Conservation (phyloP, 2,113 vertebrate genomes). For the Pampusana beccarii region DNA sequence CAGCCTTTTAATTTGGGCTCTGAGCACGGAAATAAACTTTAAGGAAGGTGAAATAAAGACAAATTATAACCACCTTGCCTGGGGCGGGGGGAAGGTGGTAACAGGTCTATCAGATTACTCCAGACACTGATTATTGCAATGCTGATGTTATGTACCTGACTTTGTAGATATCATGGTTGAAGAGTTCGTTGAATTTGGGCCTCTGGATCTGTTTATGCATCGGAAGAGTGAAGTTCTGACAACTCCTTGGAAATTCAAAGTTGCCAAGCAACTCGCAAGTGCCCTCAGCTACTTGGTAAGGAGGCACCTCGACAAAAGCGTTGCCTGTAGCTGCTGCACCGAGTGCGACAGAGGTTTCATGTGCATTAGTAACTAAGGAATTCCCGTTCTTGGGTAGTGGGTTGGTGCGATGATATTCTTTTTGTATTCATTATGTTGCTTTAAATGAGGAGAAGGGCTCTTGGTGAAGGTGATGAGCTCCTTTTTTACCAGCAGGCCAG, state of each 20-base stretch:
- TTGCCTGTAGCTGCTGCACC: neutral
- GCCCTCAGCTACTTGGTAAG: constrained; percentile 96
- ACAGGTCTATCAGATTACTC: rapidly evolving
- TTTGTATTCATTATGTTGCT: neutral
- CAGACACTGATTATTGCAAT: rapidly evolving
- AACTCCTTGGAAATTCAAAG: constrained; percentile 95
- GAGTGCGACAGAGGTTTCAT: rapidly evolving
- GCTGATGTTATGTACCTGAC: neutral
- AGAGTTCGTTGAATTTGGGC: constrained; percentile 91
- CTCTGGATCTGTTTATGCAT: constrained; percentile 93
- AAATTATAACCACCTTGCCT: rapidly evolving
- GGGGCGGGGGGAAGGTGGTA: neutral
- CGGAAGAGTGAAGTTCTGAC: constrained; percentile 83
- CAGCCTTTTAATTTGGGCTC: neutral
- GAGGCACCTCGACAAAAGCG: neutral
- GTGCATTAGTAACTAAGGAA: neutral
- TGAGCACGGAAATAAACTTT: neutral
- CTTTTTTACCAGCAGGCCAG: neutral
- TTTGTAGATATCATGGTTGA: constrained; percentile 95
- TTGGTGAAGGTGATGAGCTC: neutral
- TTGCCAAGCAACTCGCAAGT: constrained; percentile 94
- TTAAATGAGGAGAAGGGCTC: neutral
- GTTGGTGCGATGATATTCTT: neutral
- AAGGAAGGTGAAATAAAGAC: neutral
- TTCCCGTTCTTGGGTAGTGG: neutral